Conservation (phyloP, 2,797 vertebrate genomes). For the Melopsittacus undulatus region DNA sequence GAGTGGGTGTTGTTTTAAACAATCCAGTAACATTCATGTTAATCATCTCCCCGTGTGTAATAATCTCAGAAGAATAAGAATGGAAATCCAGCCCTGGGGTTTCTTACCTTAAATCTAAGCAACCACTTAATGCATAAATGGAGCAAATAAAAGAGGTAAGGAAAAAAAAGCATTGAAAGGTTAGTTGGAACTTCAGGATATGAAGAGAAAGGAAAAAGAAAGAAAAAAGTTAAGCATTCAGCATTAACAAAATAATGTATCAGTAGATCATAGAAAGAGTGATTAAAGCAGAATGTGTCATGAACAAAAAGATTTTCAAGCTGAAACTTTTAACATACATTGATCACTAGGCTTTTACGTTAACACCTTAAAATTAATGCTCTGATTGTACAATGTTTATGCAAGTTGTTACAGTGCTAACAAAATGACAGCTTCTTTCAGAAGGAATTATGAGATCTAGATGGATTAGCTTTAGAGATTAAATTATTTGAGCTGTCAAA, state of each 20-base stretch:
- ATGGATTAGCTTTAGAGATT: slow-evolving; percentile 1
- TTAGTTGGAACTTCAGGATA: slow-evolving; percentile 85
- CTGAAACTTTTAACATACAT: slow-evolving; percentile 66
- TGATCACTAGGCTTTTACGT: slow-evolving; percentile 22
- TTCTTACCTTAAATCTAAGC: slow-evolving; percentile 99
- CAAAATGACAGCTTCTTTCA: not conserved
- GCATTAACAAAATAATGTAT: slow-evolving; percentile 83
- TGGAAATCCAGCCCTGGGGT: slow-evolving; percentile 80
- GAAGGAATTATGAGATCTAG: not conserved
- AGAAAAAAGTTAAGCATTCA: slow-evolving; percentile 84
- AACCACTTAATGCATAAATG: slow-evolving; percentile 97
- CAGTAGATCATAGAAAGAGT: slow-evolving; percentile 80
- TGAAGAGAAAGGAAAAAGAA: slow-evolving; percentile 80
- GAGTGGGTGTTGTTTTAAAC: not conserved
- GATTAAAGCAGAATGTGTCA: slow-evolving; percentile 82
- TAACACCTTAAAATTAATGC: slow-evolving; percentile 22
- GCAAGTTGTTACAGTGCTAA: not conserved
- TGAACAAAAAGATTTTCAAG: slow-evolving; percentile 72
- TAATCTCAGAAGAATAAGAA: slow-evolving; percentile 76
- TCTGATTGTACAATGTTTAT: not conserved
- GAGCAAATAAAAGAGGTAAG: slow-evolving; percentile 88
- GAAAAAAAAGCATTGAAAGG: slow-evolving; percentile 86
- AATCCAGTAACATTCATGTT: slow-evolving; percentile 9
- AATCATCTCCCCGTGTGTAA: slow-evolving; percentile 80
- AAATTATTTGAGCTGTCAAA: not conserved